Evolutionary conservation across 2,113 vertebrate genomes (phyloP).

Genomic region (Smithornis capensis): DNA sequence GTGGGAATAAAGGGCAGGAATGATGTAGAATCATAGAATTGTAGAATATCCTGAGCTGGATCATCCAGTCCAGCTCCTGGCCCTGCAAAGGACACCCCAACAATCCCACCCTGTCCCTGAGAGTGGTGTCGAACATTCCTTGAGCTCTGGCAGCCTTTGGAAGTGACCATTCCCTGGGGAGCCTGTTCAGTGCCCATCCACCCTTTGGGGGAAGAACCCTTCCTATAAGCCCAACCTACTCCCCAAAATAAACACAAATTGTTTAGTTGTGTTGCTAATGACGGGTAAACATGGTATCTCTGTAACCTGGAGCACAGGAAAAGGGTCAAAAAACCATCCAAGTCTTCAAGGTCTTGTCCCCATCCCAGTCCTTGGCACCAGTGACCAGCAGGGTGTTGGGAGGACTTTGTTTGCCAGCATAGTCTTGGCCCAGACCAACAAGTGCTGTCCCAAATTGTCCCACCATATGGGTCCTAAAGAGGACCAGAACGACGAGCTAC

Average conservation of each 20-base stretch:
- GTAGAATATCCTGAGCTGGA: neutral
- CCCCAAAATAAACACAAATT: neutral
- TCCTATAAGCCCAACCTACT: neutral
- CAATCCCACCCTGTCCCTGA: neutral
- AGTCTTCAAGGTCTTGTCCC: neutral
- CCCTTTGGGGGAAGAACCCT: neutral
- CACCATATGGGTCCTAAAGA: neutral
- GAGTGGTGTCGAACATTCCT: fast-evolving
- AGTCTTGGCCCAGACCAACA: neutral
- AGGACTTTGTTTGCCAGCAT: neutral
- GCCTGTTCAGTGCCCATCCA: fast-evolving
- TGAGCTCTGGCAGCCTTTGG: neutral
- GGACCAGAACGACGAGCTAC: neutral
- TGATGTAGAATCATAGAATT: neutral
- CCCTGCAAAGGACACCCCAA: neutral
- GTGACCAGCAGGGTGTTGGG: neutral
- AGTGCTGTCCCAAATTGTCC: neutral
- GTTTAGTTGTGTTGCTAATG: neutral
- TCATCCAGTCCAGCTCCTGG: neutral
- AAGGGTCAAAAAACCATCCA: neutral
- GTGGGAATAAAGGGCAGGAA: neutral
- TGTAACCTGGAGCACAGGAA: neutral
- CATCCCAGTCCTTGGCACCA: neutral
- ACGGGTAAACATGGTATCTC: fast-evolving
- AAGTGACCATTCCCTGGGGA: fast-evolving